Percentiles rank a stretch among this genome's conserved stretches.
Evolutionary conservation across 2,797 vertebrate species (phyloP).

Genomic region (Sebastes hubbsi): DNA sequence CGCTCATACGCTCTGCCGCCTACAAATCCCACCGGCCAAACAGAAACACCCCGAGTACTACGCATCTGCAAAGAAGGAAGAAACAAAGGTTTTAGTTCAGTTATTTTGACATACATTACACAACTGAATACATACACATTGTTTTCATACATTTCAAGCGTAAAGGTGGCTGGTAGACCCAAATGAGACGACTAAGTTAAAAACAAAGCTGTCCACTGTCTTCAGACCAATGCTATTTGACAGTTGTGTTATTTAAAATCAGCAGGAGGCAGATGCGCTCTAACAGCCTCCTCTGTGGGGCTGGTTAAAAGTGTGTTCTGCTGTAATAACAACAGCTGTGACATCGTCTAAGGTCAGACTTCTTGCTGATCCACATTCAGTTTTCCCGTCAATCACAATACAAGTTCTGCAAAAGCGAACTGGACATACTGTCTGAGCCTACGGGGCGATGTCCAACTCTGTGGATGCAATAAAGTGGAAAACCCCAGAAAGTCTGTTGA

Average conservation of each 20-base stretch:
- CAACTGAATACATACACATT: not conserved
- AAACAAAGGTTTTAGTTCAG: not conserved
- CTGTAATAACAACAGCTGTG: not conserved
- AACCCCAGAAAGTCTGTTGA: not conserved
- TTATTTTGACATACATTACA: not conserved
- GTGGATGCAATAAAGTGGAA: not conserved
- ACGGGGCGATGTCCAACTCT: not conserved
- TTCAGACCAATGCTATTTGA: not conserved
- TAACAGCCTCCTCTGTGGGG: not conserved
- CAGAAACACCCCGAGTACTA: conserved; percentile 87
- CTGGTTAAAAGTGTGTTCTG: not conserved
- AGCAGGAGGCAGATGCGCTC: not conserved
- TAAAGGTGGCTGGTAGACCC: not conserved
- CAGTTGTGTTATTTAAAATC: not conserved
- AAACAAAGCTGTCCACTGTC: not conserved
- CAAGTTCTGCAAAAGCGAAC: not conserved
- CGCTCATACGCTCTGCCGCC: conserved; percentile 91
- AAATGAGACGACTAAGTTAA: not conserved
- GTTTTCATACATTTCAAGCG: not conserved
- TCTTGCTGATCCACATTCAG: not conserved
- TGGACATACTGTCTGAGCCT: not conserved
- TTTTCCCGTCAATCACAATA: not conserved
- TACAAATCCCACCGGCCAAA: conserved; percentile 92
- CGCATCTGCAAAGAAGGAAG: conserved; percentile 84
- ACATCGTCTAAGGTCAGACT: not conserved